Conservation (phyloP, 2,888 invertebrate species). For the Physocephala rufipes region DNA sequence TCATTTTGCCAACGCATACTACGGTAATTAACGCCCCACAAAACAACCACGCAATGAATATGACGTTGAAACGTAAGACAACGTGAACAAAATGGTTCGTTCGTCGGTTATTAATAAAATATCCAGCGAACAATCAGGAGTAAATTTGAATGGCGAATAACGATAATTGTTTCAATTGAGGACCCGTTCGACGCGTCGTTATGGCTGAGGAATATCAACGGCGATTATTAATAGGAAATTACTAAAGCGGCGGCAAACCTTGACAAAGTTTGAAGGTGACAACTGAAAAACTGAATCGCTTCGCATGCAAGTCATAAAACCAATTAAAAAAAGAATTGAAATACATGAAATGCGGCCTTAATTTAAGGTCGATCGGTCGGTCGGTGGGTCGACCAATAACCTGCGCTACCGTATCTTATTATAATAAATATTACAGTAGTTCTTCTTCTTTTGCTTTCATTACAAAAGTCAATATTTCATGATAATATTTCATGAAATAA, state of each 20-base stretch:
- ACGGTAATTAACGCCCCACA: too few relatives aligned
- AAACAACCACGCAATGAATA: neutral
- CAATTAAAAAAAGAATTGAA: neutral
- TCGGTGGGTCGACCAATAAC: neutral
- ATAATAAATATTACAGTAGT: too few relatives aligned
- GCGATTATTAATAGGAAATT: constrained; percentile 34
- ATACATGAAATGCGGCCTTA: constrained; percentile 1
- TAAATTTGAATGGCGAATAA: constrained; percentile 13
- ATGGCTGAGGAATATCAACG: constrained; percentile 36
- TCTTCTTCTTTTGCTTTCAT: too few relatives aligned
- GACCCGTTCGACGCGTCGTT: constrained; percentile 31
- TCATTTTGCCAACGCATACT: too few relatives aligned
- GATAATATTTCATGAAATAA: too few relatives aligned
- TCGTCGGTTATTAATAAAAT: too few relatives aligned
- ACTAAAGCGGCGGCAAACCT: neutral
- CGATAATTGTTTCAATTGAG: constrained; percentile 38
- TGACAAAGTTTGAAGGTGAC: constrained; percentile 9
- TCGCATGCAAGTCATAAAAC: too few relatives aligned
- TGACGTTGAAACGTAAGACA: too few relatives aligned
- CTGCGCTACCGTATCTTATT: too few relatives aligned
- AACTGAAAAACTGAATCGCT: neutral
- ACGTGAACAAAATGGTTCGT: neutral
- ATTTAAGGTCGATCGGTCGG: neutral
- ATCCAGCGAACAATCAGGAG: neutral
- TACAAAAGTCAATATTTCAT: too few relatives aligned